A percentile compares a stretch with the other conserved stretches of the same genome.
Evolutionary conservation across 2,113 vertebrate genomes (phyloP).

Genomic region (Grammomys surdaster): DNA sequence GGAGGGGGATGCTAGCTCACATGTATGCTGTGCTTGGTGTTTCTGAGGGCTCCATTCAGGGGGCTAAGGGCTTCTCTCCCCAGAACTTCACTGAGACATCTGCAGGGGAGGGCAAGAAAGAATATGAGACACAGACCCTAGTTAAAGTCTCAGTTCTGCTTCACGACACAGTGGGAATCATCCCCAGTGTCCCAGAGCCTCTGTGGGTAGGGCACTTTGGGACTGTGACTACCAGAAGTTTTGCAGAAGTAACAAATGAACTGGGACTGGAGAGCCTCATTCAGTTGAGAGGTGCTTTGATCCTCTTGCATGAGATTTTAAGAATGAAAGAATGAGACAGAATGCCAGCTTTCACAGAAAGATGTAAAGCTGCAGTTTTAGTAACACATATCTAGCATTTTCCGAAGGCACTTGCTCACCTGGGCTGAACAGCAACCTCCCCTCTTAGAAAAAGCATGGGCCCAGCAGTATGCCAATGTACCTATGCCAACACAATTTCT

Average conservation of each 20-base stretch:
- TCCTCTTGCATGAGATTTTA: neutral
- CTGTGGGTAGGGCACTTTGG: neutral
- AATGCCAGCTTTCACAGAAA: neutral
- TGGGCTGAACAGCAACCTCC: neutral
- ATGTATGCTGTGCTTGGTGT: neutral
- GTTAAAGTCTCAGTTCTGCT: neutral
- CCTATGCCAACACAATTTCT: neutral
- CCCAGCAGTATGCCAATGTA: neutral
- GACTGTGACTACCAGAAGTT: neutral
- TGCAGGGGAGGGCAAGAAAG: neutral
- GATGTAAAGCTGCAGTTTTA: neutral
- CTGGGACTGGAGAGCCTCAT: fast-evolving
- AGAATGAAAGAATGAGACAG: neutral
- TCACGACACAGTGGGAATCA: fast-evolving
- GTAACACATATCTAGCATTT: neutral
- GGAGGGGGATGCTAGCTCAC: neutral
- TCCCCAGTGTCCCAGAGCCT: fast-evolving
- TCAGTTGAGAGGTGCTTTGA: neutral
- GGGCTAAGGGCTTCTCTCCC: neutral
- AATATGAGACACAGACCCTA: neutral
- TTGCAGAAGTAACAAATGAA: neutral
- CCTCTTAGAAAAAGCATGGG: neutral
- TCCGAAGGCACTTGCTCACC: fast-evolving
- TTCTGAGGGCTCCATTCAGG: neutral
- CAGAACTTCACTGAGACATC: neutral